phyloP scores from a whole-genome alignment of 2,797 vertebrate genomes.

The Hippocampus kuda region DNA sequence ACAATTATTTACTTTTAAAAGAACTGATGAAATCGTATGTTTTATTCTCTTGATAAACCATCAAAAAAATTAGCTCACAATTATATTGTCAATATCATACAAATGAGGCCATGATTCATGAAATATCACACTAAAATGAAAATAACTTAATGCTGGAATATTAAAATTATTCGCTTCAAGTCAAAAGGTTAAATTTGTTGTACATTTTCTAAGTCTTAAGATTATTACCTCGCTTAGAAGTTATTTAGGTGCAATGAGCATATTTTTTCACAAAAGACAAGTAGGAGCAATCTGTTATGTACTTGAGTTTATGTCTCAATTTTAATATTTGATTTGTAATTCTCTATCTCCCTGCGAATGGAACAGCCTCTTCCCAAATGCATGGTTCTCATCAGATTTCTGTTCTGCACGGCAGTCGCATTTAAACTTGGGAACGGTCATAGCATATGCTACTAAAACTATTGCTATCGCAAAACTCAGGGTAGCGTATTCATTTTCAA shows the following conservation, averaged over 20 bases:
- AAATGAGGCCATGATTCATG: neutral
- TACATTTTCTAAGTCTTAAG: neutral
- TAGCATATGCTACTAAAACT: neutral
- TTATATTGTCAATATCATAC: neutral
- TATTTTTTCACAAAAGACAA: neutral
- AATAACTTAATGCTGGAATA: neutral
- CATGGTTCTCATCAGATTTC: neutral
- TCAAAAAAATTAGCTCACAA: neutral
- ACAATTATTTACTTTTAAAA: neutral
- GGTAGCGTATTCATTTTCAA: conserved; percentile 1
- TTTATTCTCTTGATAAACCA: neutral
- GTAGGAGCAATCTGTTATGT: neutral
- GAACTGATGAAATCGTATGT: neutral
- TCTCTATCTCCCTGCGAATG: neutral
- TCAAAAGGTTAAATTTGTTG: neutral
- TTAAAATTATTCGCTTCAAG: neutral
- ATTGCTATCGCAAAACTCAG: neutral
- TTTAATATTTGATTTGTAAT: neutral
- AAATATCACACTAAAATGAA: neutral
- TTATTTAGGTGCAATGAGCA: neutral
- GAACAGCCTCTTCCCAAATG: neutral
- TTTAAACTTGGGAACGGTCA: neutral
- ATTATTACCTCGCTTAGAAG: neutral
- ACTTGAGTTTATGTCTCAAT: neutral
- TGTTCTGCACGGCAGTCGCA: neutral